phyloP scores from a whole-genome alignment of 2,797 vertebrate genomes.

The Pampus argenteus region DNA sequence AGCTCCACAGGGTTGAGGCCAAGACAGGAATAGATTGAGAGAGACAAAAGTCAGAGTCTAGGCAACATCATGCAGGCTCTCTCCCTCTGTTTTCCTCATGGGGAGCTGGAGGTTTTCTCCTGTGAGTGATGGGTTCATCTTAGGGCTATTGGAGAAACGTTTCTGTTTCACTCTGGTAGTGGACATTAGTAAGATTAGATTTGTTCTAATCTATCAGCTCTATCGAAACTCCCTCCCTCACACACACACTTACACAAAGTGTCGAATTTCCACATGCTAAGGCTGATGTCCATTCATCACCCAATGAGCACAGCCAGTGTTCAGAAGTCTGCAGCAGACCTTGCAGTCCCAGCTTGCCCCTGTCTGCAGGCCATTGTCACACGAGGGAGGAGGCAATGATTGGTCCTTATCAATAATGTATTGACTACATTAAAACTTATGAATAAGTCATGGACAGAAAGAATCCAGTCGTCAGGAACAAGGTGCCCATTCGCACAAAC shows the following conservation, averaged over 20 bases:
- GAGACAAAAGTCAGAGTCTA: constrained; percentile 59
- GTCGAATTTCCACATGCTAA: constrained; percentile 40
- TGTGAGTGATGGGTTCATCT: constrained; percentile 65
- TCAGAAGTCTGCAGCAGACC: constrained; percentile 10
- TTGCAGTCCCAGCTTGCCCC: constrained; percentile 26
- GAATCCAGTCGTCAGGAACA: constrained; percentile 48
- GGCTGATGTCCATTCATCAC: constrained; percentile 60
- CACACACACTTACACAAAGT: constrained; percentile 5
- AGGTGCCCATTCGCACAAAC: constrained; percentile 9
- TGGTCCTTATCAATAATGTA: constrained; percentile 83
- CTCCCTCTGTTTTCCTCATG: constrained; percentile 28
- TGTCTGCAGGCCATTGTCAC: constrained; percentile 64
- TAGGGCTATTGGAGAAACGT: constrained; percentile 49
- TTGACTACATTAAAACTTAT: constrained; percentile 80
- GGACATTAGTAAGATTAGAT: constrained; percentile 73
- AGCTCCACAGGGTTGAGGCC: constrained; percentile 46
- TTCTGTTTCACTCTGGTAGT: constrained; percentile 53
- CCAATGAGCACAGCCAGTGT: constrained; percentile 1
- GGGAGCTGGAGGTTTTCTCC: constrained; percentile 49
- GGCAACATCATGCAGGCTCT: constrained; percentile 27
- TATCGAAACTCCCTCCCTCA: constrained; percentile 36
- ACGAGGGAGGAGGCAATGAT: constrained; percentile 72
- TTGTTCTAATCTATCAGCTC: constrained; percentile 52
- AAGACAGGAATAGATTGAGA: constrained; percentile 59
- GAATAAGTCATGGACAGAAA: constrained; percentile 79